phyloP scores from a whole-genome alignment of 1,140 invertebrate genomes.

The Zaprionus kolodkinae region DNA sequence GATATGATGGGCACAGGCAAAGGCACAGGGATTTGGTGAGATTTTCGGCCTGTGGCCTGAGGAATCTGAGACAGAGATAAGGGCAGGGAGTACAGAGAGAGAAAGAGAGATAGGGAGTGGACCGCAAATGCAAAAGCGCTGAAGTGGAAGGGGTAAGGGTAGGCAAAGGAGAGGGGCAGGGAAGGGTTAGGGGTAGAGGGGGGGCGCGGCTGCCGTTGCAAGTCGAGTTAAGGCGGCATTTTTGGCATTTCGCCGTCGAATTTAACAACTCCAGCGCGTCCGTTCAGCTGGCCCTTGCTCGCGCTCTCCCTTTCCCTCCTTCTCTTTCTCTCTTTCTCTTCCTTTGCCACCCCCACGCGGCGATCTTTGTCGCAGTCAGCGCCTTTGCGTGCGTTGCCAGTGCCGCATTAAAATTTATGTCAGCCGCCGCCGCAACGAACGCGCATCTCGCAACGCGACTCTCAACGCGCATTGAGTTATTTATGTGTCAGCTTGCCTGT shows the following conservation, averaged over 20 bases:
- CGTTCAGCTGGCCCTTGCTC: not conserved
- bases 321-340: not conserved
- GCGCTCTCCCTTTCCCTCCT: not conserved
- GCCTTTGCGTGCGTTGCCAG: conserved; percentile 45
- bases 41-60: conserved; percentile 14
- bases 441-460: conserved; percentile 34
- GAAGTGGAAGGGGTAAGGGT: conserved; percentile 10
- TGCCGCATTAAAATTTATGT: conserved; percentile 58
- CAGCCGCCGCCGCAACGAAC: conserved; percentile 29
- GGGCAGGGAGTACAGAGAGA: not conserved
- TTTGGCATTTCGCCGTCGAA: conserved; percentile 47
- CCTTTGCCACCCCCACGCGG: not conserved
- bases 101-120: conserved; percentile 6
- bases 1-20: conserved; percentile 20
- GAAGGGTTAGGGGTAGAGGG: not conserved
- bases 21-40: conserved; percentile 27
- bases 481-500: conserved; percentile 42
- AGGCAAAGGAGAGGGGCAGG: not conserved
- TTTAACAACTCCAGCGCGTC: conserved; percentile 37
- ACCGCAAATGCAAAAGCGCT: conserved; percentile 52
- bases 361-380: conserved; percentile 47
- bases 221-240: conserved; percentile 44
- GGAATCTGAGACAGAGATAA: not conserved
- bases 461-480: conserved; percentile 60
- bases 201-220: conserved; percentile 28